Evolutionary conservation across 2,888 invertebrate species (phyloP), one percentile per base, ranked within the genome.

Genomic region (Drosophila mercatorum): DNA sequence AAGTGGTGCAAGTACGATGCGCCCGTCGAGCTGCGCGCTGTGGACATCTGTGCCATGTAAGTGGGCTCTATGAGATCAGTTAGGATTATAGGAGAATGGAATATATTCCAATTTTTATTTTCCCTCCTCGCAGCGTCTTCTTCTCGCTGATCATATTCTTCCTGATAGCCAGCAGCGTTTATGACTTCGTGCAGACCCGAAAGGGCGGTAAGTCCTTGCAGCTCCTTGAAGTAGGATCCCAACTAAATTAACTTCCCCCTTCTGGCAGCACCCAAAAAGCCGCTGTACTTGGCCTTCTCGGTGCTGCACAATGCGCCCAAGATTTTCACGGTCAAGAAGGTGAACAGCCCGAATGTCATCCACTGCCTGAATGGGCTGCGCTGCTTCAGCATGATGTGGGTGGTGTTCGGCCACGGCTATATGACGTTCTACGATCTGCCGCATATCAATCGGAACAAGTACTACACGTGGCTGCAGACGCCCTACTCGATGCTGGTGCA

Each of bases 351-450:
- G 6, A 92, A 93, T 78, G 90, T 93, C 7, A 92, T 94, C 53
- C 88, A 91, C 40, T 94, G 93, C 75, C 84, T 94, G 40, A 91
- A 93, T 78, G 94, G 94, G 0, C 78, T 94, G 40, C 92, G 93
- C 47, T 91, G 92, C 66, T 88, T 94, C 43, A 93, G 93, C 60
- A 93, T 93, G 91, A 91, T 93, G 89, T 94, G 94, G 94, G 92
- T 94, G 26, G 91, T 94, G 5, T 90, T 93, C 40, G 93, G 93
- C 0, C 94, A 94, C 61, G 91, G 92, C 14, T 92, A 91, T 49
- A 92, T 92, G 92, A 92, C 92, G 38, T 84, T 92, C 67, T 91
- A 91, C 69, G 91, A 92, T 11, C 69, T 92, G 70, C 92, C 92
- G 12, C 92, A 92, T 53, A 87, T 92, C 38, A 92, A 92, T 51